phyloP scores from a whole-genome alignment of 2,797 vertebrate genomes.

The Malurus leucopterus region DNA sequence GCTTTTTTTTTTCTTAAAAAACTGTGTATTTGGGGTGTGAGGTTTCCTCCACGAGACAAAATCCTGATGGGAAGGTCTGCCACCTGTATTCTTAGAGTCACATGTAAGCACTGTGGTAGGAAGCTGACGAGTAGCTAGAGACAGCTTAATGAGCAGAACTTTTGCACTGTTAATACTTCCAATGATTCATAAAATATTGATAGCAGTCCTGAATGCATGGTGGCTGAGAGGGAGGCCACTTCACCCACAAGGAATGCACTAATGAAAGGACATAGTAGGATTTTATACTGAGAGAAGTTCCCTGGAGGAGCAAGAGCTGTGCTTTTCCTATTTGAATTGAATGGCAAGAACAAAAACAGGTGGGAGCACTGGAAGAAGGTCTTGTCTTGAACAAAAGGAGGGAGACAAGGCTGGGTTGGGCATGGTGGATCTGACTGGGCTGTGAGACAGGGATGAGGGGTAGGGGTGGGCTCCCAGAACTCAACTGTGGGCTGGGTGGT shows the following conservation, averaged over 20 bases:
- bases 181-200: conserved; percentile 27
- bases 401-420: background rate
- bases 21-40: background rate
- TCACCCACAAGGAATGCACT: background rate
- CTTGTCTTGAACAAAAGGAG: background rate
- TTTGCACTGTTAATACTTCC: background rate
- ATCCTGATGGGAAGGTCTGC: background rate
- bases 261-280: background rate
- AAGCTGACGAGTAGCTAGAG: background rate
- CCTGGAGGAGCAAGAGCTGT: background rate
- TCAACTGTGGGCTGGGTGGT: fast-evolving
- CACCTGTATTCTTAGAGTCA: background rate
- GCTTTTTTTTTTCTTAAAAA: background rate
- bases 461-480: background rate
- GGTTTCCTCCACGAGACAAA: background rate
- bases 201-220: background rate
- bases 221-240: background rate
- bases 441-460: background rate
- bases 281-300: background rate
- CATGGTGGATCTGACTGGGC: fast-evolving
- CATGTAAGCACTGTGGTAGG: background rate
- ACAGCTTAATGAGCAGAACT: background rate
- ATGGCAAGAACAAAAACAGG: background rate
- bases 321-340: background rate
- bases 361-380: background rate